Conservation (phyloP, 2,888 invertebrate genomes). For the Endotricha flammealis region DNA sequence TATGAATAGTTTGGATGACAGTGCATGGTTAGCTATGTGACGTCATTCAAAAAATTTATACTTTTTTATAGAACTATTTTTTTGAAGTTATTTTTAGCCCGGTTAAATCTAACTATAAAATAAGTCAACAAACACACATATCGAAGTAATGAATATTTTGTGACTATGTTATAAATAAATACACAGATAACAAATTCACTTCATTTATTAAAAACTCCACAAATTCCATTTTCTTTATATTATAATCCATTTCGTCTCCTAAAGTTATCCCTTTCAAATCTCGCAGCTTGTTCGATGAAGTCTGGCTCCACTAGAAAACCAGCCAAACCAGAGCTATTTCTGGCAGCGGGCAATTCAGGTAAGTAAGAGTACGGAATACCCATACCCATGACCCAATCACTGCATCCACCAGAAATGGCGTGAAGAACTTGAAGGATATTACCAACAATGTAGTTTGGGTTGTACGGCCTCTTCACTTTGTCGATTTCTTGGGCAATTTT, state of each 20-base stretch:
- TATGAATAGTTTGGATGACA: too few species aligned
- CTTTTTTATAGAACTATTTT: too few species aligned
- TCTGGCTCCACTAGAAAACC: constrained; percentile 78
- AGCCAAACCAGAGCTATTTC: constrained; percentile 44
- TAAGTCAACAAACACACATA: too few species aligned
- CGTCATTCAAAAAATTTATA: too few species aligned
- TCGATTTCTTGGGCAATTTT: constrained; percentile 64
- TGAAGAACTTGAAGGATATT: constrained; percentile 69
- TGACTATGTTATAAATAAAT: too few species aligned
- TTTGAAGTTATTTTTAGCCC: too few species aligned
- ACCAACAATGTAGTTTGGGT: constrained; percentile 68
- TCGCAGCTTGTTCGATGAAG: constrained; percentile 74
- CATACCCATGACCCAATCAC: constrained; percentile 78
- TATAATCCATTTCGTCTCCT: constrained; percentile 9
- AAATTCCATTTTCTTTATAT: background rate
- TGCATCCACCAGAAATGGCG: constrained; percentile 79
- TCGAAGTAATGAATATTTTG: too few species aligned
- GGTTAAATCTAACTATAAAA: too few species aligned
- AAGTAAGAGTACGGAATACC: constrained; percentile 78
- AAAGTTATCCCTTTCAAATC: constrained; percentile 34
- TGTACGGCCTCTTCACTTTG: constrained; percentile 54
- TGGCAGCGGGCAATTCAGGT: constrained; percentile 76
- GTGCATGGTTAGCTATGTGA: too few species aligned
- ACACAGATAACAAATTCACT: too few species aligned
- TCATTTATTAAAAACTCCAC: too few species aligned